phyloP scores from a whole-genome alignment of 2,888 invertebrate species.

The Tetranychus piercei region DNA sequence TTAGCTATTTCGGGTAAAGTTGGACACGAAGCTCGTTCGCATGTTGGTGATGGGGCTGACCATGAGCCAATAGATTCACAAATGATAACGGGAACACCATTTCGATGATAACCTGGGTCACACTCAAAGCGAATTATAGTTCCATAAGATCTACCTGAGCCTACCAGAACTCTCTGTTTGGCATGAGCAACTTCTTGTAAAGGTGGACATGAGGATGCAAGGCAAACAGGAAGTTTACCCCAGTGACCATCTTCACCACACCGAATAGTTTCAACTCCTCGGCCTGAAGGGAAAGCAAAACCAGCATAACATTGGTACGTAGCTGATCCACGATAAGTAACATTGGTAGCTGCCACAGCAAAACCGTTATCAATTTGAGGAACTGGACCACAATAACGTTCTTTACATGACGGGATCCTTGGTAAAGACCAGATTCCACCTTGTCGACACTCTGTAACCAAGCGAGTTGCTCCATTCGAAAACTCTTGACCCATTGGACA shows the following conservation, averaged over 20 bases:
- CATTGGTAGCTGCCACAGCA: constrained; percentile 83
- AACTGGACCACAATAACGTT: constrained; percentile 74
- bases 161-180: constrained; percentile 65
- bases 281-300: constrained; percentile 71
- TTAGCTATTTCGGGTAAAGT: constrained; percentile 46
- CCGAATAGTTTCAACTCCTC: constrained; percentile 68
- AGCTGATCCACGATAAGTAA: constrained; percentile 76
- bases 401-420: constrained; percentile 28
- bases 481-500: constrained; percentile 85
- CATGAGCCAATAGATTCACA: constrained; percentile 91
- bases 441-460: constrained; percentile 65
- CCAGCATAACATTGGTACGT: constrained; percentile 84
- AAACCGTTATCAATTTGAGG: constrained; percentile 95
- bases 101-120: constrained; percentile 69
- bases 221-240: constrained; percentile 76
- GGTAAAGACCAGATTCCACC: constrained; percentile 73
- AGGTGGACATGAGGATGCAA: constrained; percentile 76
- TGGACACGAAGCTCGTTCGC: constrained; percentile 42
- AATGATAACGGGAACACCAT: constrained; percentile 61
- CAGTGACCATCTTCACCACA: constrained; percentile 74
- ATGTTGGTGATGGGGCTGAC: constrained; percentile 75
- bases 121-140: constrained; percentile 81
- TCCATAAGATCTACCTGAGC: constrained; percentile 65
- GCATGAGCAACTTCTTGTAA: constrained; percentile 69
- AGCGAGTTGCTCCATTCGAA: constrained; percentile 63